These are phyloP conservation scores for Plecotus auritus DNA, from an alignment of 2,113 vertebrate genomes.

Conservation along the genomic window DNA sequence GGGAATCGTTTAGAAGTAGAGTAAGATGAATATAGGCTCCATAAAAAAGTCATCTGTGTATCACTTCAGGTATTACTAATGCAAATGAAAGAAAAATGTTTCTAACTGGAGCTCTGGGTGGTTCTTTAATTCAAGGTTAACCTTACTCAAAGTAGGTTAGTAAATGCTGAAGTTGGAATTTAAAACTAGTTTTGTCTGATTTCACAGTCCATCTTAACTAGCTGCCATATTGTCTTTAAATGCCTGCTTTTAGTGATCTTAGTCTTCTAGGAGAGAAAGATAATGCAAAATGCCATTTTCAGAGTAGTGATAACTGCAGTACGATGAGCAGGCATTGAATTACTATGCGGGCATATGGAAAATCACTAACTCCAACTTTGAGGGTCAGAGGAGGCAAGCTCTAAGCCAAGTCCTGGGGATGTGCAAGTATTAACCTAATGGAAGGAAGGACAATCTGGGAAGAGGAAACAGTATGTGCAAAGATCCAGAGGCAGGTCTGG, in stretches of 20 bases:
- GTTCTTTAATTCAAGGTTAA: not conserved
- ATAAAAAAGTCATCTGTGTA: not conserved
- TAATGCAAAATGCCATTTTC: conserved; percentile 5
- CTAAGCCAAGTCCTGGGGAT: not conserved
- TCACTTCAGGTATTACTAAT: not conserved
- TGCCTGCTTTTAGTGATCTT: not conserved
- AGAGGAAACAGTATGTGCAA: not conserved
- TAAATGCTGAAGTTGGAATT: not conserved
- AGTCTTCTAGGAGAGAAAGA: not conserved
- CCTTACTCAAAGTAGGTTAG: not conserved
- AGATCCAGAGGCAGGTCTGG: not conserved
- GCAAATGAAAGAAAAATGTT: not conserved
- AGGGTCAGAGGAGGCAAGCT: not conserved
- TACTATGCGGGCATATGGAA: not conserved
- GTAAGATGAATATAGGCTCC: not conserved
- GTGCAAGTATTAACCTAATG: not conserved
- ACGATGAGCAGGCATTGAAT: not conserved
- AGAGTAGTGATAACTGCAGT: not conserved
- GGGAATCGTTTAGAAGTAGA: not conserved
- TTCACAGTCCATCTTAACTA: not conserved
- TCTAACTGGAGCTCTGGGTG: not conserved
- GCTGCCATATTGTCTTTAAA: not conserved
- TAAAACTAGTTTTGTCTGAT: conserved; percentile 5
- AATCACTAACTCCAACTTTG: not conserved
- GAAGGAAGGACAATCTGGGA: not conserved